Conservation (phyloP, 2,888 invertebrate genomes). For the Sphaerophoria rueppellii region DNA sequence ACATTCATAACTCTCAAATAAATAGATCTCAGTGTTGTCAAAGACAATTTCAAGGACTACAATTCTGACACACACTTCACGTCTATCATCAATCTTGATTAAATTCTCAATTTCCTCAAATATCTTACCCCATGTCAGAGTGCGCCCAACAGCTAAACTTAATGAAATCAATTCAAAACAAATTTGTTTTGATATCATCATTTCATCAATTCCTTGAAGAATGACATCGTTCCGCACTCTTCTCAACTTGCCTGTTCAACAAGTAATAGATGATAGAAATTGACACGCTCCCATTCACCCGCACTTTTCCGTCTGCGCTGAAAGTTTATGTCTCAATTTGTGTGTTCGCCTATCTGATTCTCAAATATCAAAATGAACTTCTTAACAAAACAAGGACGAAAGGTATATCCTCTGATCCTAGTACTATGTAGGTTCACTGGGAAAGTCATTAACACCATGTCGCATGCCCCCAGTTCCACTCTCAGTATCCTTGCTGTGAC, state of each 20-base stretch:
- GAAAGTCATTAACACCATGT: constrained; percentile 46
- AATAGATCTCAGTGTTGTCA: too few relatives aligned
- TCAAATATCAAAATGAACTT: constrained; percentile 16
- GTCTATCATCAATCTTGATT: not conserved
- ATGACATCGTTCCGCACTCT: not conserved
- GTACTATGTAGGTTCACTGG: constrained; percentile 20
- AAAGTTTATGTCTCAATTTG: not conserved
- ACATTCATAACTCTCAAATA: too few relatives aligned
- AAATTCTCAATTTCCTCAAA: not conserved
- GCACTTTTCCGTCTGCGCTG: not conserved
- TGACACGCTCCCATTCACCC: not conserved
- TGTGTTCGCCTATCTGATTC: not conserved
- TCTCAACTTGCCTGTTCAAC: not conserved
- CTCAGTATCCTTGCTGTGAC: not conserved
- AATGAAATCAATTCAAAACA: not conserved
- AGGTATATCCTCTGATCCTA: constrained; percentile 2
- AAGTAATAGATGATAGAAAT: not conserved
- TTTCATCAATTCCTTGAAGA: not conserved
- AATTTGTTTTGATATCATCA: constrained; percentile 4
- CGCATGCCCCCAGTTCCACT: constrained; percentile 2
- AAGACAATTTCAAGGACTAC: too few relatives aligned
- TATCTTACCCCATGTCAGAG: not conserved
- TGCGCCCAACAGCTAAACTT: not conserved
- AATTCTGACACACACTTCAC: not conserved
- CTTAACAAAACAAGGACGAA: not conserved